phyloP scores from a whole-genome alignment of 2,888 invertebrate species.

The Brachyptera putata region DNA sequence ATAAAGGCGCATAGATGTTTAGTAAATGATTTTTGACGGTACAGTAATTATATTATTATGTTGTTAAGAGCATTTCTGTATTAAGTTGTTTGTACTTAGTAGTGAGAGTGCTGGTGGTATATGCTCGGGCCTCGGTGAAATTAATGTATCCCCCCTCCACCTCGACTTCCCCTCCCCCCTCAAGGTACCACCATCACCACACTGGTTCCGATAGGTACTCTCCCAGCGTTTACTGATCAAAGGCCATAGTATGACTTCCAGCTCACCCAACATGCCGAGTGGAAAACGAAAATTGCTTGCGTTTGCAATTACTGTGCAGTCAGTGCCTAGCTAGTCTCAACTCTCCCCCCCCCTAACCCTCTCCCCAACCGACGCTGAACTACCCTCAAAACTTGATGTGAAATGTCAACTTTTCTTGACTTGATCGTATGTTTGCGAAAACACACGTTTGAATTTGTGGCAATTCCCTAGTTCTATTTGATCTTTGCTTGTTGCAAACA shows the following conservation, averaged over 20 bases:
- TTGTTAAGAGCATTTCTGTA: too few relatives aligned
- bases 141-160: too few relatives aligned
- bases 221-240: constrained; percentile 12
- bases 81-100: too few relatives aligned
- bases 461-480: constrained; percentile 9
- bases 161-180: too few relatives aligned
- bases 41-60: too few relatives aligned
- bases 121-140: too few relatives aligned
- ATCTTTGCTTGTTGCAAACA: constrained; percentile 12
- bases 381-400: constrained; percentile 6
- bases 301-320: constrained; percentile 27
- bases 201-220: too few relatives aligned
- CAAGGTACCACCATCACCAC: too few relatives aligned
- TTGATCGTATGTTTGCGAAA: constrained; percentile 14
- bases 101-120: too few relatives aligned
- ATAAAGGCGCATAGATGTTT: too few relatives aligned
- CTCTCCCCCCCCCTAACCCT: background rate
- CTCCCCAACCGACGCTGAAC: background rate
- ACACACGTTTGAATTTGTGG: constrained; percentile 19
- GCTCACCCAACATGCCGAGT: constrained; percentile 14
- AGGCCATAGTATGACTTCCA: constrained; percentile 12
- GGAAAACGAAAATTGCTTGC: constrained; percentile 28
- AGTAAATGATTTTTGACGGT: too few relatives aligned
- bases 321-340: background rate
- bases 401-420: constrained; percentile 14